Percentiles rank a stretch among this genome's conserved stretches.
Conservation (phyloP, 2,113 vertebrate species). For the Rhinoptilus africanus region DNA sequence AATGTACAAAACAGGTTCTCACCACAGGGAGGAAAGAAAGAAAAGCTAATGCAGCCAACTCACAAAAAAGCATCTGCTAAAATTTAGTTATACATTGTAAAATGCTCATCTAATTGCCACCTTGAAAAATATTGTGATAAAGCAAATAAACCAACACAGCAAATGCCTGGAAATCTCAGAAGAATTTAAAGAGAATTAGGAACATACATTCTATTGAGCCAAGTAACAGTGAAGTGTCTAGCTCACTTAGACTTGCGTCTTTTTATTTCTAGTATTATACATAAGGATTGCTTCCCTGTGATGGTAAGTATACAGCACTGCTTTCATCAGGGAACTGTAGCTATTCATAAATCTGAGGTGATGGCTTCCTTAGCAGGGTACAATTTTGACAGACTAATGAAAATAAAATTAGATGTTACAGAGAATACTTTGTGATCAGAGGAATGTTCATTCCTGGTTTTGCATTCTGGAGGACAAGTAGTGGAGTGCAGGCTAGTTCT, state of each 20-base stretch:
- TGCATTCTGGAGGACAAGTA: neutral
- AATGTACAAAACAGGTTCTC: neutral
- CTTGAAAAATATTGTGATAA: neutral
- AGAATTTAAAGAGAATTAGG: neutral
- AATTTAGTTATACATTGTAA: neutral
- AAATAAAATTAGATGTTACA: neutral
- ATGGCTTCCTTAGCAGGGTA: neutral
- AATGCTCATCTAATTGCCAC: neutral
- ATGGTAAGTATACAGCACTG: neutral
- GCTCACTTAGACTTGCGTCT: neutral
- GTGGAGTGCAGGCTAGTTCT: neutral
- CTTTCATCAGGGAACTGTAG: neutral
- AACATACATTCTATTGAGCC: neutral
- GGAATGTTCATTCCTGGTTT: neutral
- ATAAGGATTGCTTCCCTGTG: neutral
- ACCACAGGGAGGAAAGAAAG: neutral
- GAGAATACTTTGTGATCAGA: neutral
- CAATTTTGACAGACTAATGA: neutral
- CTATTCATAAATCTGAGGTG: neutral
- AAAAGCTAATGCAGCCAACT: neutral
- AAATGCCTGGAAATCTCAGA: neutral
- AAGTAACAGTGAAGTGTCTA: fast-evolving
- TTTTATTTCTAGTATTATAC: neutral
- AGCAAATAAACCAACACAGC: neutral
- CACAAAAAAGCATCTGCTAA: neutral